Conservation (phyloP, 2,888 invertebrate species). For the Crossocerus cetratus region DNA sequence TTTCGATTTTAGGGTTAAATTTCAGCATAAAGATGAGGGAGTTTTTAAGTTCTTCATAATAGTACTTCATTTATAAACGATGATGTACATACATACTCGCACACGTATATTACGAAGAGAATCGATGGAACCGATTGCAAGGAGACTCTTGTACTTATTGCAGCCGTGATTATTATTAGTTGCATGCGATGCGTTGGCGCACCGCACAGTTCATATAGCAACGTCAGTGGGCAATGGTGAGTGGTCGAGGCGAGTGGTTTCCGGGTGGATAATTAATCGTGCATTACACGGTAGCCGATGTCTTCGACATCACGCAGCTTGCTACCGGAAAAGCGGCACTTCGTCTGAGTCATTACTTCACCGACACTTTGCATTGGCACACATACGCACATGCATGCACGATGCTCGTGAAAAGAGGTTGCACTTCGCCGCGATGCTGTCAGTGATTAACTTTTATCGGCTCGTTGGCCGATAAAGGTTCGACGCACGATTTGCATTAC, state of each 20-base stretch:
- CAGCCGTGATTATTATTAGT: background rate
- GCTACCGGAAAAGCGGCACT: no score
- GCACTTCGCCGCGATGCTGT: slow-evolving; percentile 37
- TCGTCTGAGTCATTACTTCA: background rate
- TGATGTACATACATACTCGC: no score
- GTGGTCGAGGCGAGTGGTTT: background rate
- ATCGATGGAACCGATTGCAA: no score
- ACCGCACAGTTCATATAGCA: no score
- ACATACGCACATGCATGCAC: background rate
- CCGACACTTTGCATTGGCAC: slow-evolving; percentile 21
- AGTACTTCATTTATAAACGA: no score
- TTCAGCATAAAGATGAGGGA: no score
- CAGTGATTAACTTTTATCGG: slow-evolving; percentile 37
- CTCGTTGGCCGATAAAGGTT: slow-evolving; percentile 27
- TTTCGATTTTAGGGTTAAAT: no score
- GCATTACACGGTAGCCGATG: slow-evolving; percentile 41
- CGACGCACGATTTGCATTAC: background rate
- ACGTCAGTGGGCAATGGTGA: no score
- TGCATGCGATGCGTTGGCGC: background rate
- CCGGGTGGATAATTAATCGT: slow-evolving; percentile 40
- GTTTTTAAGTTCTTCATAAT: no score
- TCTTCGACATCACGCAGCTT: background rate
- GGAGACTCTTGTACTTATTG: no score
- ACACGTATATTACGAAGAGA: no score
- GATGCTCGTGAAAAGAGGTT: slow-evolving; percentile 18